Evolutionary conservation across 1,140 invertebrate genomes (phyloP).

Genomic region (Lanistes nyassanus): DNA sequence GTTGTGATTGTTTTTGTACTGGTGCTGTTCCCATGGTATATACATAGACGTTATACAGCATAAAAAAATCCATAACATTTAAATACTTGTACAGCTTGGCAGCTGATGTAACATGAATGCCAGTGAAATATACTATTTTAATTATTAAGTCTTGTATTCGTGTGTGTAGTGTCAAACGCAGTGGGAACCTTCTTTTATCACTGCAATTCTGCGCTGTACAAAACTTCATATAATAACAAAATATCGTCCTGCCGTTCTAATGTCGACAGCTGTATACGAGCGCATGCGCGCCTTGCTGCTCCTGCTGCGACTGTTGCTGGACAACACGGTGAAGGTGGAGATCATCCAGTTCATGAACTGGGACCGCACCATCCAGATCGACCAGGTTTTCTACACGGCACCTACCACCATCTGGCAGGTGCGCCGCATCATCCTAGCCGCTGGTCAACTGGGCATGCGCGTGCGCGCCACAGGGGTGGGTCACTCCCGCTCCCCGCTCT

Average conservation of each 20-base stretch:
- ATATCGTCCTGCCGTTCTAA: no score
- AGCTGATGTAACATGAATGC: no score
- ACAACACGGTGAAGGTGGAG: conserved; percentile 1
- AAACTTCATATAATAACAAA: no score
- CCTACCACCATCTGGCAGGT: conserved; percentile 38
- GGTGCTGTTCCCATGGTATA: no score
- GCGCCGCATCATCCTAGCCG: conserved; percentile 29
- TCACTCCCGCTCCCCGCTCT: conserved; percentile 38
- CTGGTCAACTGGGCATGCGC: conserved; percentile 22
- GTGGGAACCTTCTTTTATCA: no score
- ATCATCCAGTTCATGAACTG: conserved; percentile 39
- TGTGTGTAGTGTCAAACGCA: no score
- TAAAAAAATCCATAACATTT: no score
- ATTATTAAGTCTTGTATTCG: no score
- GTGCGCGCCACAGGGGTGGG: conserved; percentile 40
- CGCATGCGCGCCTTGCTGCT: conserved; percentile 22
- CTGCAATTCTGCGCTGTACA: no score
- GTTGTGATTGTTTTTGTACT: not conserved
- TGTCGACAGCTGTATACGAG: conserved; percentile 26
- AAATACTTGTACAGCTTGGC: no score
- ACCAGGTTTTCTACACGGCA: conserved; percentile 38
- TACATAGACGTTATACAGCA: no score
- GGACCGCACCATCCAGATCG: conserved; percentile 41
- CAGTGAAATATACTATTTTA: no score
- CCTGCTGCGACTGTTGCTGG: conserved; percentile 22